phyloP scores from a whole-genome alignment of 1,140 invertebrate species.

The Venustaconcha ellipsiformis region DNA sequence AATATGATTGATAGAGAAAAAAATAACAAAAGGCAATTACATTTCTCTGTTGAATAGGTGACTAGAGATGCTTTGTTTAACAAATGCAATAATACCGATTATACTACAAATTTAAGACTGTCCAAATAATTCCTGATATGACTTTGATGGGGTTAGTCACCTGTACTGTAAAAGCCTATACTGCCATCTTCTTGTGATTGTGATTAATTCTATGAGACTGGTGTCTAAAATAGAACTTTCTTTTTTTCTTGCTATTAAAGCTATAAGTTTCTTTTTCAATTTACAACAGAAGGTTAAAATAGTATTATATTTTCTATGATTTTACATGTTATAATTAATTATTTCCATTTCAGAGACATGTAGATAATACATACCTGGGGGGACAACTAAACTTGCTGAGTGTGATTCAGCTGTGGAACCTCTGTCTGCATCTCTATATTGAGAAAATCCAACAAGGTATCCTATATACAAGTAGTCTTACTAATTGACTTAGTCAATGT shows the following conservation, averaged over 20 bases:
- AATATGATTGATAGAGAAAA: too few relatives aligned
- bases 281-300: neutral
- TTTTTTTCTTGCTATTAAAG: neutral
- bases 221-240: neutral
- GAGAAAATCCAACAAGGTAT: constrained; percentile 54
- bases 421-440: constrained; percentile 54
- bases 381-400: constrained; percentile 58
- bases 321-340: neutral
- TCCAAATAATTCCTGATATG: too few relatives aligned
- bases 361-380: constrained; percentile 59
- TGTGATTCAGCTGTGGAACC: constrained; percentile 61
- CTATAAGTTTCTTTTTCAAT: neutral
- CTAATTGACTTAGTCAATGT: too few relatives aligned
- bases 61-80: too few relatives aligned
- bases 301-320: neutral
- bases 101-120: too few relatives aligned
- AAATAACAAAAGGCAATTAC: too few relatives aligned
- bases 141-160: neutral
- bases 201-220: neutral
- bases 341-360: constrained; percentile 53
- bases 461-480: neutral
- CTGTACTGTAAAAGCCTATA: neutral
- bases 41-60: too few relatives aligned
- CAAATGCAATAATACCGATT: too few relatives aligned
- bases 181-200: neutral